Conservation (phyloP, 2,797 vertebrate species). For the Alfaro cultratus region DNA sequence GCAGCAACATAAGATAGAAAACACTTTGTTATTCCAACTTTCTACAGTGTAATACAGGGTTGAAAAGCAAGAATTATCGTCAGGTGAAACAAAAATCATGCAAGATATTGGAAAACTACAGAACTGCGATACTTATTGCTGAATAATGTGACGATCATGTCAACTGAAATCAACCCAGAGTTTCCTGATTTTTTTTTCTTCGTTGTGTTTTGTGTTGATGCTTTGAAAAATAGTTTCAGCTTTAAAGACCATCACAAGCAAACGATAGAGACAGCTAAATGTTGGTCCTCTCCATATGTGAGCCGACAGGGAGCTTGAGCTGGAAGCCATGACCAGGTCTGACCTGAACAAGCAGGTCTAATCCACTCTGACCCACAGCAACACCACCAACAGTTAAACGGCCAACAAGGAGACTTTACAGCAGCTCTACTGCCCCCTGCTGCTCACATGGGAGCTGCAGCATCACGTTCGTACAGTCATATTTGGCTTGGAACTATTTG, state of each 20-base stretch:
- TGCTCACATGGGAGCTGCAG: conserved; percentile 19
- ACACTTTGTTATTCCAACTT: not conserved
- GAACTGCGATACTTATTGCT: not conserved
- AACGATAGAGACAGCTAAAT: not conserved
- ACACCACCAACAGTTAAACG: conserved; percentile 5
- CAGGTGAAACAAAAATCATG: not conserved
- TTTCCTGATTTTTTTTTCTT: not conserved
- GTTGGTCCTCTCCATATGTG: not conserved
- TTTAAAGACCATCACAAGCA: not conserved
- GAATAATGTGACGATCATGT: not conserved
- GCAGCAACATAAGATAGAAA: not conserved
- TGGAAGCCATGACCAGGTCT: conserved; percentile 23
- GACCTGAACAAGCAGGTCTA: conserved; percentile 23
- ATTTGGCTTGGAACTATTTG: not conserved
- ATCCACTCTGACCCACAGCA: conserved; percentile 4
- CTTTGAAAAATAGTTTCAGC: not conserved
- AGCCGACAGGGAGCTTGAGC: not conserved
- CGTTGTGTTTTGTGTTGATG: not conserved
- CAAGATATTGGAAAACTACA: not conserved
- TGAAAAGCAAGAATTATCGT: not conserved
- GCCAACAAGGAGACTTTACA: not conserved
- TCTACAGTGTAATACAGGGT: not conserved
- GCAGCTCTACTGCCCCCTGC: conserved; percentile 47
- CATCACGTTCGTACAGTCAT: not conserved
- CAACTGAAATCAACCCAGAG: not conserved